phyloP scores from a whole-genome alignment of 2,888 invertebrate genomes.

The Boloria euphrosyne region DNA sequence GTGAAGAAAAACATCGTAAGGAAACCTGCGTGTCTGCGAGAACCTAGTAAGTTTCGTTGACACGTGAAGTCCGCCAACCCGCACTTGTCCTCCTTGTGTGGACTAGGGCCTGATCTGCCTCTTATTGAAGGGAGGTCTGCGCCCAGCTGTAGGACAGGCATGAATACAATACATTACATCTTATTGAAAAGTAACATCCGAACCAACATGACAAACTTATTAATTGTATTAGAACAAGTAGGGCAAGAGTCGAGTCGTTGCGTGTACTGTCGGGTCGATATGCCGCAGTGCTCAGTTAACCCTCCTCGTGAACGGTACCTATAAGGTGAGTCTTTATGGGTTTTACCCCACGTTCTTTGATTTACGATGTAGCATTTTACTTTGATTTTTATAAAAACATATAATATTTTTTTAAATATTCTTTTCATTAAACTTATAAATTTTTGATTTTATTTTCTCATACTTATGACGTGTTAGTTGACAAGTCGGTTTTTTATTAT shows the following conservation, averaged over 20 bases:
- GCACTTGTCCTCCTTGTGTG: too few relatives aligned
- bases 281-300: constrained; percentile 68
- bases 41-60: too few relatives aligned
- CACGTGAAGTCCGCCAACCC: too few relatives aligned
- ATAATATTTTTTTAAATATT: background rate
- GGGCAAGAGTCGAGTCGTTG: constrained; percentile 61
- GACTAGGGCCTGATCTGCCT: too few relatives aligned
- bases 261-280: constrained; percentile 75
- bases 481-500: too few relatives aligned
- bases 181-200: background rate
- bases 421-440: background rate
- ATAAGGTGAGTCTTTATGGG: constrained; percentile 26
- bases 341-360: constrained; percentile 24
- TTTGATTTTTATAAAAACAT: background rate
- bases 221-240: constrained; percentile 51
- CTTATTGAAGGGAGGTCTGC: too few relatives aligned
- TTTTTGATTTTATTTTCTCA: too few relatives aligned
- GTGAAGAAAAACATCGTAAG: too few relatives aligned
- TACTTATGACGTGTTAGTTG: too few relatives aligned
- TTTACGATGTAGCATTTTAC: constrained; percentile 10
- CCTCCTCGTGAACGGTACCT: constrained; percentile 43
- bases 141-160: too few relatives aligned
- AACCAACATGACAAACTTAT: constrained; percentile 20
- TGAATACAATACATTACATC: background rate
- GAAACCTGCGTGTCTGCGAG: too few relatives aligned